phyloP scores from a whole-genome alignment of 2,113 vertebrate genomes.

The Elephantulus edwardii region DNA sequence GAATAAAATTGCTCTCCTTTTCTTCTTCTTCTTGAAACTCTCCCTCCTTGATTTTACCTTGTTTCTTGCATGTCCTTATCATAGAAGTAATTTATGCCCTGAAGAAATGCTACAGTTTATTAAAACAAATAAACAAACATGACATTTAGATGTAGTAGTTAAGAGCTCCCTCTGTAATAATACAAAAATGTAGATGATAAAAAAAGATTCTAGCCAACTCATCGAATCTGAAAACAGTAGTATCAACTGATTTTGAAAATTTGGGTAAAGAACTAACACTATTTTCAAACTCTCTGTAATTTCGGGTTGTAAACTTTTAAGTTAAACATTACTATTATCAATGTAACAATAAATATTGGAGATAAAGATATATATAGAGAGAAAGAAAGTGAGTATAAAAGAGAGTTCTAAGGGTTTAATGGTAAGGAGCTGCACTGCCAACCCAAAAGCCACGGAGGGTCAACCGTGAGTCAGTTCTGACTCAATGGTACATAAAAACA shows the following conservation, averaged over 20 bases:
- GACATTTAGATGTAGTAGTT: background rate
- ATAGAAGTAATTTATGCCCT: background rate
- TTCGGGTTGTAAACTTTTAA: slow-evolving; percentile 23
- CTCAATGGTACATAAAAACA: no score
- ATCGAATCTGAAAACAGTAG: background rate
- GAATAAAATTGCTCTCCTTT: background rate
- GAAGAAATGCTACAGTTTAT: background rate
- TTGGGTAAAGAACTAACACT: background rate
- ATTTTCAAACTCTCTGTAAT: slow-evolving; percentile 5
- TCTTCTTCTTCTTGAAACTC: background rate
- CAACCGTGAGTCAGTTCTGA: no score
- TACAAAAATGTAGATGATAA: background rate
- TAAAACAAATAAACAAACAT: background rate
- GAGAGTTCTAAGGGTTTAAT: no score
- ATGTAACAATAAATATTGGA: background rate
- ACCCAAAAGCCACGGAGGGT: no score
- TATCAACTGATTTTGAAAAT: background rate
- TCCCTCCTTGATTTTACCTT: background rate
- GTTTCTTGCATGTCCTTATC: background rate
- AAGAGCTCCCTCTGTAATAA: background rate
- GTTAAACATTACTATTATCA: background rate
- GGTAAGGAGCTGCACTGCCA: no score
- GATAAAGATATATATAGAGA: no score
- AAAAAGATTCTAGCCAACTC: background rate
- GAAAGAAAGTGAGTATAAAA: no score